phyloP scores from a whole-genome alignment of 92 coral and sea anemone genomes.

The Hydrozoanthus gracilis region DNA sequence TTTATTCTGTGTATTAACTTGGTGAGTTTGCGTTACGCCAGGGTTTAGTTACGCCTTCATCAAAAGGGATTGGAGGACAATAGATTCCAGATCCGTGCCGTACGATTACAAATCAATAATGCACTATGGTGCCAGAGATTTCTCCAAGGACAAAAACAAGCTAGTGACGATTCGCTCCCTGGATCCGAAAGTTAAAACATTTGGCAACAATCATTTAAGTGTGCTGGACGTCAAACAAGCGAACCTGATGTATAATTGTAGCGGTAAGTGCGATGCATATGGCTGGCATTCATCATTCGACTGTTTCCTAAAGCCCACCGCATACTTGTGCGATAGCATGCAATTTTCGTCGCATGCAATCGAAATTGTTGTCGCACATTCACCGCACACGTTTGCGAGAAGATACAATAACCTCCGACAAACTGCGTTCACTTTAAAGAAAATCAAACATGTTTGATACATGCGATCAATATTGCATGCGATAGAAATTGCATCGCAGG shows the following conservation, averaged over 20 bases:
- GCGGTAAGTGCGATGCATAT: slow-evolving; percentile 59
- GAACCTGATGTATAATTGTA: slow-evolving; percentile 83
- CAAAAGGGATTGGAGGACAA: slow-evolving; percentile 51
- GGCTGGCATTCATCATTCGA: too few species aligned
- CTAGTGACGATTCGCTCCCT: slow-evolving; percentile 69
- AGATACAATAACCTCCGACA: too few species aligned
- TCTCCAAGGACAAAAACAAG: slow-evolving; percentile 51
- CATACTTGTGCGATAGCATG: too few species aligned
- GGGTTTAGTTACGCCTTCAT: slow-evolving; percentile 73
- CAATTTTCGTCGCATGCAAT: too few species aligned
- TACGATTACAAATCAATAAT: slow-evolving; percentile 87
- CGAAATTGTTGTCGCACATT: too few species aligned
- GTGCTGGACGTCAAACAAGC: slow-evolving; percentile 86
- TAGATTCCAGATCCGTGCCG: slow-evolving; percentile 76
- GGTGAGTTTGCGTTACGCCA: neutral
- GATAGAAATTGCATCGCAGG: too few species aligned
- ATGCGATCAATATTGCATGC: too few species aligned
- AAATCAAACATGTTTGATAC: too few species aligned
- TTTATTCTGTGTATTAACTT: neutral
- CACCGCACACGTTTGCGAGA: too few species aligned
- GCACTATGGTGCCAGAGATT: slow-evolving; percentile 84
- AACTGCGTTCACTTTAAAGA: too few species aligned
- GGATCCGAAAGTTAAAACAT: slow-evolving; percentile 58
- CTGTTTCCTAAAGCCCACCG: too few species aligned
- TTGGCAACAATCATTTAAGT: slow-evolving; percentile 85